phyloP scores from a whole-genome alignment of 2,113 vertebrate genomes.

The Dolichotis patagonum region DNA sequence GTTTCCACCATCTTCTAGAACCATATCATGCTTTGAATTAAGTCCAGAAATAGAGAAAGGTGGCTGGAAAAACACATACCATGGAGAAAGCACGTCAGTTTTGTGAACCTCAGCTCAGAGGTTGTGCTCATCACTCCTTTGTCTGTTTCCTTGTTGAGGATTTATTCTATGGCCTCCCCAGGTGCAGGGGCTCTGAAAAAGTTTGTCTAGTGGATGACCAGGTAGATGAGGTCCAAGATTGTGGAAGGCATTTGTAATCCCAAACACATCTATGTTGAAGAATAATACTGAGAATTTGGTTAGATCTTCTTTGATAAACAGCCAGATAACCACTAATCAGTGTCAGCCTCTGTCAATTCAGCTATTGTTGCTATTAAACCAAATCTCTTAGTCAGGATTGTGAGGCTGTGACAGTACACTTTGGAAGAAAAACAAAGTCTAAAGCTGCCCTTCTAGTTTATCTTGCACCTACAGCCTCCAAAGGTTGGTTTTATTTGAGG shows the following conservation, averaged over 20 bases:
- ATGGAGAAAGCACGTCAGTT: neutral
- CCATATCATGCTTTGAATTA: neutral
- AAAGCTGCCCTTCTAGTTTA: neutral
- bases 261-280: neutral
- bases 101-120: neutral
- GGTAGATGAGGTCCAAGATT: neutral
- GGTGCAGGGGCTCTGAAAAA: neutral
- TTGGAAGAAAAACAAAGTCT: neutral
- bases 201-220: neutral
- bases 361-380: neutral
- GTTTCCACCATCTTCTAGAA: neutral
- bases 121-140: rapidly evolving
- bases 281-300: neutral
- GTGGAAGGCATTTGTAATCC: neutral
- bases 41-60: neutral
- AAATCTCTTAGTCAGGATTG: neutral
- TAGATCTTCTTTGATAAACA: neutral
- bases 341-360: neutral
- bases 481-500: neutral
- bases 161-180: neutral
- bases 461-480: neutral
- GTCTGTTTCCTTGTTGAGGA: neutral
- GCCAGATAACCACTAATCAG: neutral
- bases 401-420: neutral
- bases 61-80: neutral